Conservation (phyloP, 1,140 invertebrate genomes). For the Wasmannia auropunctata region DNA sequence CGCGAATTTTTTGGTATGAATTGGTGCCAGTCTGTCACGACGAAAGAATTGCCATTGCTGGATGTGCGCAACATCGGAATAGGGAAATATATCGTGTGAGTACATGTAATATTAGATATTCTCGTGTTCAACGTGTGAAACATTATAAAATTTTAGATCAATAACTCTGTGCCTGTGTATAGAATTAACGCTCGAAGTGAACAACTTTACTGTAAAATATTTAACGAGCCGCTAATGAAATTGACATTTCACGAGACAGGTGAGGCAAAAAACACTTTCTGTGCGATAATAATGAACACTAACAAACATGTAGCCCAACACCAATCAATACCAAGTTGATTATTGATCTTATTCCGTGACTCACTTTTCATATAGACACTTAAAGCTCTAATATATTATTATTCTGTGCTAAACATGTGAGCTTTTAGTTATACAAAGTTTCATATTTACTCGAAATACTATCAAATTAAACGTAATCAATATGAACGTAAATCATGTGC, state of each 20-base stretch:
- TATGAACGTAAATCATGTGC: neutral
- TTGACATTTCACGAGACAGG: slow-evolving; percentile 2
- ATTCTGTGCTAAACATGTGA: slow-evolving; percentile 32
- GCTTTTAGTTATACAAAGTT: neutral
- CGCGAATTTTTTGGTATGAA: slow-evolving; percentile 71
- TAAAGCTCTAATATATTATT: slow-evolving; percentile 63
- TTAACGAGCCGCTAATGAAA: neutral
- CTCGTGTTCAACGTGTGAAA: slow-evolving; percentile 27
- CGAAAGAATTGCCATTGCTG: slow-evolving; percentile 5
- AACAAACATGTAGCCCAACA: slow-evolving; percentile 78
- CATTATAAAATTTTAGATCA: slow-evolving; percentile 45
- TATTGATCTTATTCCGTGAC: slow-evolving; percentile 59
- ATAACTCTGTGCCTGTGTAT: slow-evolving; percentile 44
- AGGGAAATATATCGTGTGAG: slow-evolving; percentile 9
- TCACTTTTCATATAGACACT: slow-evolving; percentile 53
- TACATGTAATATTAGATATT: slow-evolving; percentile 30
- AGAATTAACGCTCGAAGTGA: slow-evolving; percentile 15
- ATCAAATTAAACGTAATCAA: neutral
- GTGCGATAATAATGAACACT: slow-evolving; percentile 70
- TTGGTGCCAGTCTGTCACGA: slow-evolving; percentile 69
- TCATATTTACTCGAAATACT: neutral
- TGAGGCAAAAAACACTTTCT: slow-evolving; percentile 52
- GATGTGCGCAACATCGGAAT: slow-evolving; percentile 40
- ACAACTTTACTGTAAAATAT: slow-evolving; percentile 20
- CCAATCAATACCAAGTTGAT: slow-evolving; percentile 77